A percentile compares a stretch with the other conserved stretches of the same genome.
Conservation (phyloP, 2,113 vertebrate genomes). For the Xyliphius kryptos region DNA sequence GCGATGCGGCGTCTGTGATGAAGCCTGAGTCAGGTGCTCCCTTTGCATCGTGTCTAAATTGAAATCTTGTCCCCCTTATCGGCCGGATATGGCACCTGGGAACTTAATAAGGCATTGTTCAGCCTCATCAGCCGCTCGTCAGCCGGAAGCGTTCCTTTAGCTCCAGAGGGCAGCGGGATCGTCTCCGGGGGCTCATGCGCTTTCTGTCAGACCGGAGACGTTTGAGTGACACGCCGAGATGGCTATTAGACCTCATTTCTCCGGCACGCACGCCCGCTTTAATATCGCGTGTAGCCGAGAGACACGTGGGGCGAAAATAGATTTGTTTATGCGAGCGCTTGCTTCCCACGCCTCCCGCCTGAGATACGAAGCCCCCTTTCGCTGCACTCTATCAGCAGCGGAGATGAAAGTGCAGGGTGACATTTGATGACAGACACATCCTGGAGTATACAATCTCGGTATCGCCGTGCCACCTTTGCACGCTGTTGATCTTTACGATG, state of each 20-base stretch:
- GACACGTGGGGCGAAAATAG: constrained; percentile 33
- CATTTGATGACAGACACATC: constrained; percentile 19
- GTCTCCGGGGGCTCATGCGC: constrained; percentile 40
- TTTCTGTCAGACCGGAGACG: constrained; percentile 47
- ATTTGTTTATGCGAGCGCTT: constrained; percentile 43
- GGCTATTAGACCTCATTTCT: constrained; percentile 48
- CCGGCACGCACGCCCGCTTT: constrained; percentile 27
- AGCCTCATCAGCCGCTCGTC: constrained; percentile 56
- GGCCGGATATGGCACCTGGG: constrained; percentile 54
- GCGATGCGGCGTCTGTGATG: constrained; percentile 33
- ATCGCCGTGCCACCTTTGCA: neutral
- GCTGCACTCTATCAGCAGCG: constrained; percentile 29
- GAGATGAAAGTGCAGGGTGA: constrained; percentile 20
- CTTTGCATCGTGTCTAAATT: constrained; percentile 59
- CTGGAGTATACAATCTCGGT: constrained; percentile 22
- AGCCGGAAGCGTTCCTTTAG: constrained; percentile 23
- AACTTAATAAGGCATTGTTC: constrained; percentile 57
- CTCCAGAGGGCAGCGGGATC: constrained; percentile 21
- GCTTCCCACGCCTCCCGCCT: constrained; percentile 41
- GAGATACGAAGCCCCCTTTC: constrained; percentile 42
- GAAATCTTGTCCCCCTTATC: constrained; percentile 56
- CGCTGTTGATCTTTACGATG: neutral
- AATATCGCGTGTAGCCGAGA: constrained; percentile 39
- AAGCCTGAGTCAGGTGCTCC: constrained; percentile 43
- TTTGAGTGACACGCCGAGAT: constrained; percentile 51